Evolutionary conservation across 2,113 vertebrate genomes (phyloP), one percentile per base, ranked within the genome.

Genomic region (Equus przewalskii): DNA sequence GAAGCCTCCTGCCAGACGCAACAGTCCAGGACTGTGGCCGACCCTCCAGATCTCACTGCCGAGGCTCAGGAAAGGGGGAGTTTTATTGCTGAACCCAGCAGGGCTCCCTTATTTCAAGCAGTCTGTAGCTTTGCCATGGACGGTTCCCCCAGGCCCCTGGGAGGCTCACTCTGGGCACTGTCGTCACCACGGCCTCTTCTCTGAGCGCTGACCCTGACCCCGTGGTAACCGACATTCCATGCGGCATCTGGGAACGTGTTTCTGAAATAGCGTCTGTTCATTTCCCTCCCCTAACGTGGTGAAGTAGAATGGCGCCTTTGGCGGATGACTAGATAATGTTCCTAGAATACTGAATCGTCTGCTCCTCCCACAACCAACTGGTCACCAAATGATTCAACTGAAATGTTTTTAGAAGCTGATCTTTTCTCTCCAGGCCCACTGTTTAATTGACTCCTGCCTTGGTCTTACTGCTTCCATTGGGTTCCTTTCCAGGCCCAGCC

Each of bases 341-440:
- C 33, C 36, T 73, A n/a, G 91, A 86, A 65, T 1, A 70, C 15
- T 3, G 9, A 79, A 54, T 10, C 28, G 1, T 9, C 36, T 69
- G 49, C 36, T 80, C 15, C n/a, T 82, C 62, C 60, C n/a, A 70
- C 19, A 72, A 80, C 6, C 18, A 62, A 60, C 0, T 81, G 67
- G 41, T 78, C 51, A 89, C 58, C 18, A 54, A 51, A 1, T 72
- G 26, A 82, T 85, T 86, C 67, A 30, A 65, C 9, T 14, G 67
- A 84, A 83, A 51, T 64, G 16, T 90, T 82, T 92, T 87, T 85
- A 44, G 95, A 91, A 89, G 67, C 36, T 82, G 58, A 54, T 5
- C 30, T 91, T n/a, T 75, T 24, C 64, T 64, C 58, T 18, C 72
- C 24, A 49, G 46, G 51, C 13, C 49, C 51, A 62, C 62, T 58